A percentile compares a stretch with the other conserved stretches of the same genome.
Conservation (phyloP, 2,797 vertebrate genomes). For the Valencia hispanica region DNA sequence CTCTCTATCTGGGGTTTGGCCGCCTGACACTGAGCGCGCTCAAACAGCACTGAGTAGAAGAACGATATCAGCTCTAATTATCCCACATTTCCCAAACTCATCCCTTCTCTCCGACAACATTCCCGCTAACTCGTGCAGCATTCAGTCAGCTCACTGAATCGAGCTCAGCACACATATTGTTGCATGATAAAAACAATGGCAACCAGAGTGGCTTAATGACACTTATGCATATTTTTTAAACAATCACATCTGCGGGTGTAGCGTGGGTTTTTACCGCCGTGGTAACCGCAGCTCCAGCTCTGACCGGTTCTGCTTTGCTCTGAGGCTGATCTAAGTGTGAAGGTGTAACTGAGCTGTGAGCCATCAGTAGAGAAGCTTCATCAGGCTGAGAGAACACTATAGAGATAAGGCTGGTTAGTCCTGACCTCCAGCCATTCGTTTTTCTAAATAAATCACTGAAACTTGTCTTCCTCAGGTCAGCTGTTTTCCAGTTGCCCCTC, state of each 20-base stretch:
- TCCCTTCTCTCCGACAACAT: background rate
- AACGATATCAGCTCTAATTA: background rate
- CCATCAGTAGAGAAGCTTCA: too few species aligned
- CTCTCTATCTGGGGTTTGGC: too few species aligned
- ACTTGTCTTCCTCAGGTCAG: background rate
- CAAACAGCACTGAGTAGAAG: too few species aligned
- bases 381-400: too few species aligned
- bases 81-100: background rate
- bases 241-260: background rate
- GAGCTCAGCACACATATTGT: too few species aligned
- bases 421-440: too few species aligned
- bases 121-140: background rate
- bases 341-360: background rate
- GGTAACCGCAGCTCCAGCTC: background rate
- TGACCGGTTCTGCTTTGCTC: background rate
- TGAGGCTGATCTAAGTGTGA: background rate
- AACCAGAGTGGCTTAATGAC: too few species aligned
- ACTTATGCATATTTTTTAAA: background rate
- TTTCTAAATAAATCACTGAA: background rate
- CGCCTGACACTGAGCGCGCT: too few species aligned
- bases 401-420: too few species aligned
- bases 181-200: too few species aligned
- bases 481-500: background rate
- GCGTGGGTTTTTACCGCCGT: background rate
- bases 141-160: too few species aligned